Conservation (phyloP, 1,140 invertebrate genomes). For the Drosophila saltans region DNA sequence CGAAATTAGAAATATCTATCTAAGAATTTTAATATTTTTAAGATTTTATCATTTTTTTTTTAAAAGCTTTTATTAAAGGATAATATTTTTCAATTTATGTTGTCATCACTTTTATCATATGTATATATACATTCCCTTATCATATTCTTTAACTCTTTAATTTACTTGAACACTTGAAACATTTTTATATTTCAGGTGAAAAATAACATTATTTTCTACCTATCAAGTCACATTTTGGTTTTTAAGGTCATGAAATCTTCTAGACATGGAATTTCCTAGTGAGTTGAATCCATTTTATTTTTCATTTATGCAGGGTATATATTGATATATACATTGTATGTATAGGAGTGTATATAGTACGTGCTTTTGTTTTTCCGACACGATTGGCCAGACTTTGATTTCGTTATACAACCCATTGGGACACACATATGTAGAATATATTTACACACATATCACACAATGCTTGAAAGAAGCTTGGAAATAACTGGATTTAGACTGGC, state of each 20-base stretch:
- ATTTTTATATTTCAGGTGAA: too few relatives aligned
- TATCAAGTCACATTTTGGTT: too few relatives aligned
- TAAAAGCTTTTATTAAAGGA: too few relatives aligned
- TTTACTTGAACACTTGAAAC: too few relatives aligned
- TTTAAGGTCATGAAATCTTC: neutral
- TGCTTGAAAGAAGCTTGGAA: slow-evolving; percentile 52
- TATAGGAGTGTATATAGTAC: slow-evolving; percentile 12
- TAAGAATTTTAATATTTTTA: too few relatives aligned
- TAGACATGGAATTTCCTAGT: neutral
- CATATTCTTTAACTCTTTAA: too few relatives aligned
- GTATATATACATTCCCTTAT: too few relatives aligned
- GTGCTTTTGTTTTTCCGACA: slow-evolving; percentile 36
- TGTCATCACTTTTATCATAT: too few relatives aligned
- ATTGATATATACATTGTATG: slow-evolving; percentile 5
- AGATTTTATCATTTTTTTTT: too few relatives aligned
- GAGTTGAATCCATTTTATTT: neutral
- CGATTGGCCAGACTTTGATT: slow-evolving; percentile 44
- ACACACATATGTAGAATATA: slow-evolving; percentile 20
- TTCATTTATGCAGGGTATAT: neutral
- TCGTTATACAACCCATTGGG: slow-evolving; percentile 54
- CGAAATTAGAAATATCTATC: too few relatives aligned
- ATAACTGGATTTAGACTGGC: slow-evolving; percentile 71
- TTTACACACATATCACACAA: slow-evolving; percentile 47
- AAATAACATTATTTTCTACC: too few relatives aligned
- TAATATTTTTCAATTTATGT: too few relatives aligned